Evolutionary conservation across 2,888 invertebrate genomes (phyloP), one percentile per base, ranked within the genome.

Genomic region (Drosophila tripunctata): DNA sequence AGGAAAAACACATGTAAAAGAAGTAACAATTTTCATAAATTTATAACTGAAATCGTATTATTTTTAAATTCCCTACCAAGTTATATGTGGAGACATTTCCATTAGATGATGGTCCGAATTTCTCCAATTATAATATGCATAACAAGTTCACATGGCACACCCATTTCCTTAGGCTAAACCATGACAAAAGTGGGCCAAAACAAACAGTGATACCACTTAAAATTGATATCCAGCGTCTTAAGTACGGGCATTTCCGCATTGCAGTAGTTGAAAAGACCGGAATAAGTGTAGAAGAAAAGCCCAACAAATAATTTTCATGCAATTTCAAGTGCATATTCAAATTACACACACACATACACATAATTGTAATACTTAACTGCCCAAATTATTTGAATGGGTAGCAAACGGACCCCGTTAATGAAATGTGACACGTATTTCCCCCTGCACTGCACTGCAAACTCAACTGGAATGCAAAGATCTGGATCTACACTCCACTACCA

Each of bases 381-480:
- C 67, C 72, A 58, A 72, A 72, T 67, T 68, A 72, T 30, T 72
- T 67, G 76, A 83, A 75, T 79, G 78, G 69, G 40, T 54, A 52
- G 50, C 65, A n/a, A 62, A 36, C 40, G 60, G 54, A 74, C 50
- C 72, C 72, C 82, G 79, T 84, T 84, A 78, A 79, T 76, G 83
- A 80, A 83, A 83, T 74, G 64, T 75, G 86, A 83, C 75, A 74
- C 86, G 64, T 83, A 83, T 83, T 83, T 83, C 83, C 83, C 83
- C 78, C 57, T 48, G 54, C 52, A 48, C 61, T 17, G 86, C 83
- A 75, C 57, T 48, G 54, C 52, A 48, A 56, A 14, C 35, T 69
- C 70, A 60, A 41, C 64, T 36, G 22, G 68, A 55, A 67, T 66
- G 36, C 55, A 30, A 43, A 45, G 58, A 30, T 38, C 27, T 47